Evolutionary conservation across 2,113 vertebrate species (phyloP), one percentile per base, ranked within the genome.

Genomic region (Phycodurus eques): DNA sequence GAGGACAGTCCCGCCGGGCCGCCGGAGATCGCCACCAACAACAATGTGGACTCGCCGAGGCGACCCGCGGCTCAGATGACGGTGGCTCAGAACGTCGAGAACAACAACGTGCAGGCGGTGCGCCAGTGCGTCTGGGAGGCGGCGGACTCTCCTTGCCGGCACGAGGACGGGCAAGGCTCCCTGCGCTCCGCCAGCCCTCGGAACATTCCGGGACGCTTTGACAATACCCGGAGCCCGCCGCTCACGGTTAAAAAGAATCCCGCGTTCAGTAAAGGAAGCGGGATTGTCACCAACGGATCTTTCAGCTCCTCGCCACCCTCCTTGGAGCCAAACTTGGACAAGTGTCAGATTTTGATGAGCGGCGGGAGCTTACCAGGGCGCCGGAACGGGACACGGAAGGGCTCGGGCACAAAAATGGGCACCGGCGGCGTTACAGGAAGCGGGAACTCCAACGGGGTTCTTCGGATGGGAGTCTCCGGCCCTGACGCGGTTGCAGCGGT

Each of bases 241-340:
- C 89, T 95, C 67, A 94, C 76, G 3, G 91, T 99, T 15, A 99
- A 98, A 79, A 98, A 98, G 89, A 99, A 98, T 78, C 96, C 96
- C 0, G 96, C 97, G 2, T 98, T 98, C 85, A 96, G 88, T 66
- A 99, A 98, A 88, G 98, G 98, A 17, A 98, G 97, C 0, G 98
- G 98, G 19, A 98, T 99, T 20, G 98, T 99, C 74, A 99, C 98
- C 49, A 99, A 98, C 0, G 98, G 98, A 4, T 99, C 98, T 22
- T 99, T 99, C 82, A 99, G 98, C 92, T 96, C 95, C 77, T 93
- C 93, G 77, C 92, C 93, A 0, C 95, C 95, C 35, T 92, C 92
- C 0, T 90, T 89, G 0, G 88, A 90, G 31, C 80, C 86, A 6
- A 88, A 79, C 20, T 90, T 92, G 0, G 97, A 99, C 81, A 98